phyloP scores from a whole-genome alignment of 1,140 invertebrate genomes.

The Araneus ventricosus region DNA sequence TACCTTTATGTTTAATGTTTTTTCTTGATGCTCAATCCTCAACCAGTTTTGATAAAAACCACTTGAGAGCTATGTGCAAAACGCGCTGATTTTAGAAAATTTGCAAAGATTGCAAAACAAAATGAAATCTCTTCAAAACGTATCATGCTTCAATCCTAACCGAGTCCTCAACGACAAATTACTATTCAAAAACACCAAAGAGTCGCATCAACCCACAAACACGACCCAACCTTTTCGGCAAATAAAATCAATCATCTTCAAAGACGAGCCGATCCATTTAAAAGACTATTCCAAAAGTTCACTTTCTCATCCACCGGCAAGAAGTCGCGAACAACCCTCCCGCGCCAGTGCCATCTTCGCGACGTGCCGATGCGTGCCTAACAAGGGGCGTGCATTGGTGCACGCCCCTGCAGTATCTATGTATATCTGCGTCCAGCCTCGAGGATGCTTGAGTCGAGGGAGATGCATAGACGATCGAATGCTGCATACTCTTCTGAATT shows the following conservation, averaged over 20 bases:
- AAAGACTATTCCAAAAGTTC: constrained; percentile 20
- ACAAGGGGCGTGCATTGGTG: neutral
- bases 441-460: neutral
- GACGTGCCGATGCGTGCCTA: constrained; percentile 8
- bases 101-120: no score
- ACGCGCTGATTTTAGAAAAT: no score
- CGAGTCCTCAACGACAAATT: neutral
- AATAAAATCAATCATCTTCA: neutral
- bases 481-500: constrained; percentile 22
- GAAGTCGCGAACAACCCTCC: neutral
- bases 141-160: neutral
- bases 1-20: no score
- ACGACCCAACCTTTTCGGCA: neutral
- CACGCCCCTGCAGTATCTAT: neutral
- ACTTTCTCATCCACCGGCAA: neutral
- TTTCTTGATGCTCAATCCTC: no score
- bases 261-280: neutral
- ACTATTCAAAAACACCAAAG: neutral
- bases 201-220: neutral
- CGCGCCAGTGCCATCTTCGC: neutral
- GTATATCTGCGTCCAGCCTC: neutral
- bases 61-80: no score
- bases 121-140: no score
- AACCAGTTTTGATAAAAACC: no score
- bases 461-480: neutral